Conservation (phyloP, 2,797 vertebrate species). For the Columba guinea region DNA sequence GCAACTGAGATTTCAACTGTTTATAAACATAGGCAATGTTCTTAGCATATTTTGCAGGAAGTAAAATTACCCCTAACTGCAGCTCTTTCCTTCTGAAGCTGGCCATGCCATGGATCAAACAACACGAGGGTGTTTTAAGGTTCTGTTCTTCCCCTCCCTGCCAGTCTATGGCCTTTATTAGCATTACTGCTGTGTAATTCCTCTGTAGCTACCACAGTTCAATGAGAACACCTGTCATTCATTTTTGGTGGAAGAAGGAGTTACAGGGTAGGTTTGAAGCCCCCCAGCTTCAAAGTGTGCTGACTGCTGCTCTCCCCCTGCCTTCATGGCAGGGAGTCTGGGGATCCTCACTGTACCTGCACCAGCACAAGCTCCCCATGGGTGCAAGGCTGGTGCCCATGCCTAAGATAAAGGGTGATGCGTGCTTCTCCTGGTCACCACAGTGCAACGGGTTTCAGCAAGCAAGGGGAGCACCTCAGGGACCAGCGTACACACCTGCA, state of each 20-base stretch:
- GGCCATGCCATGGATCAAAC: not conserved
- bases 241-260: not conserved
- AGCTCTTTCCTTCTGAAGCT: not conserved
- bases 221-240: not conserved
- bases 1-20: not conserved
- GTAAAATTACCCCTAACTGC: not conserved
- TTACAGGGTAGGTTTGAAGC: not conserved
- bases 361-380: rapidly evolving
- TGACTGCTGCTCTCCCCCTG: not conserved
- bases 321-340: not conserved
- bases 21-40: not conserved
- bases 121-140: rapidly evolving
- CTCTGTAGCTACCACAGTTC: not conserved
- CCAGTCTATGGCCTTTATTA: not conserved
- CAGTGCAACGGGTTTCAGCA: rapidly evolving
- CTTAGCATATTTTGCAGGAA: not conserved
- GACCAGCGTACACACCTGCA: rapidly evolving
- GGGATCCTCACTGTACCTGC: rapidly evolving
- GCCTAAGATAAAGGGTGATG: not conserved
- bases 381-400: rapidly evolving
- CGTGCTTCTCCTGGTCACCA: not conserved
- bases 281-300: not conserved
- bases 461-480: not conserved
- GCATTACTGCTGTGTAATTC: not conserved
- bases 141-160: not conserved